These are phyloP conservation scores for Lagopus leucura DNA, from an alignment of 2,113 vertebrate species.

Conservation along the genomic window DNA sequence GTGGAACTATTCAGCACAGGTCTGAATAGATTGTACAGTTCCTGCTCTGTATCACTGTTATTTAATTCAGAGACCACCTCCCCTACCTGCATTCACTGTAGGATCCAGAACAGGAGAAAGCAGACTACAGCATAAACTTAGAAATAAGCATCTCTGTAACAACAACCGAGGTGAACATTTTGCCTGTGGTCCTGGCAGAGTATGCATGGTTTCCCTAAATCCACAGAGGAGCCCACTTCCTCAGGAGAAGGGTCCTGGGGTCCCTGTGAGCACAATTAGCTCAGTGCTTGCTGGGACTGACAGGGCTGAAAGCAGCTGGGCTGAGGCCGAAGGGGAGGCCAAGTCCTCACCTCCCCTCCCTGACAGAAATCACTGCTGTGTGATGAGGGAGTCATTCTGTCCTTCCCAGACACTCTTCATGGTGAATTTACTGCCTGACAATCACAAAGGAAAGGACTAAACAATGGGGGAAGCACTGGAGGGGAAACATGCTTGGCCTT, in stretches of 20 bases:
- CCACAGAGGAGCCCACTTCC: not conserved
- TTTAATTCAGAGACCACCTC: not conserved
- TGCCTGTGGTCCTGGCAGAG: not conserved
- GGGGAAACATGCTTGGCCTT: rapidly evolving
- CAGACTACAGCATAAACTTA: not conserved
- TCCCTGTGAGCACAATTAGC: not conserved
- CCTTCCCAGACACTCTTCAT: not conserved
- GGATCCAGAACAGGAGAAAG: not conserved
- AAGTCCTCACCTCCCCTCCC: not conserved
- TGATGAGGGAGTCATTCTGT: not conserved
- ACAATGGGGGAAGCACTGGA: not conserved
- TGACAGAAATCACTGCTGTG: not conserved
- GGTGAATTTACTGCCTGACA: slow-evolving; percentile 36
- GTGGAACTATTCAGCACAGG: not conserved
- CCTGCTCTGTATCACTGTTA: not conserved
- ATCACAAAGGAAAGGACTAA: slow-evolving; percentile 14
- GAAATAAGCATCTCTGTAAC: not conserved
- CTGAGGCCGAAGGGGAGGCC: not conserved
- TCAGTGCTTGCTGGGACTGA: not conserved
- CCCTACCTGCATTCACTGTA: no score
- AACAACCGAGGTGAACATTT: not conserved
- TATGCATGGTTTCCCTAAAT: not conserved
- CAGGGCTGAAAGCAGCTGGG: not conserved
- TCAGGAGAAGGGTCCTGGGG: not conserved
- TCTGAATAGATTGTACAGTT: not conserved